A percentile compares a stretch with the other conserved stretches of the same genome.
phyloP scores from a whole-genome alignment of 2,888 invertebrate genomes.

The Cantharis flavilabris region DNA sequence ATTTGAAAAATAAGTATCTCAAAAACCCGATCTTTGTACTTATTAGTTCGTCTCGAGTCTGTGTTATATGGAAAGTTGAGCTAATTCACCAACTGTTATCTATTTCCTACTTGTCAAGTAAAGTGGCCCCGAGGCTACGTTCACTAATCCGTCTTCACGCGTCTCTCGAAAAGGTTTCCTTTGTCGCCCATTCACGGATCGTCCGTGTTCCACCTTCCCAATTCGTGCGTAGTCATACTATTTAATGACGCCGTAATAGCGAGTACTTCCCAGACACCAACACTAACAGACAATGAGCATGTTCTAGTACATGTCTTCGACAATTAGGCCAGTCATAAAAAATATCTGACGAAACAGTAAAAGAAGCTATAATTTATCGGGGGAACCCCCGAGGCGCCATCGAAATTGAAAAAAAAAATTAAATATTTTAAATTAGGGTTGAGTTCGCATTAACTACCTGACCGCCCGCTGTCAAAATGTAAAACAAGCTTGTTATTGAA shows the following conservation, averaged over 20 bases:
- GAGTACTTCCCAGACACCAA: background rate
- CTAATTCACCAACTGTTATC: constrained; percentile 27
- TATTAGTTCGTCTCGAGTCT: constrained; percentile 1
- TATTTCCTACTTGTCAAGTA: constrained; percentile 25
- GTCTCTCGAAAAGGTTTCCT: constrained; percentile 22
- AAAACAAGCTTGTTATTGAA: background rate
- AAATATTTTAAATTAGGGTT: background rate
- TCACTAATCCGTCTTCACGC: constrained; percentile 27
- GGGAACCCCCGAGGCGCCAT: background rate
- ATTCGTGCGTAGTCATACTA: background rate
- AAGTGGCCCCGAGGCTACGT: constrained; percentile 27
- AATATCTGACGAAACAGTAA: background rate
- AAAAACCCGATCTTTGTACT: background rate
- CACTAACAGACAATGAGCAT: background rate
- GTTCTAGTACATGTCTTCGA: background rate
- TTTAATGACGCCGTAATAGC: constrained; percentile 2
- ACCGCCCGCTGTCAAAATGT: background rate
- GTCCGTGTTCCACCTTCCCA: background rate
- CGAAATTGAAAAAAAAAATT: background rate
- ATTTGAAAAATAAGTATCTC: background rate
- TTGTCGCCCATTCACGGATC: constrained; percentile 16
- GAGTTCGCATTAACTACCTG: background rate
- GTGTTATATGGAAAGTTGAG: constrained; percentile 23
- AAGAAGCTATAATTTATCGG: background rate
- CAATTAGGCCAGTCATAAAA: background rate